Evolutionary conservation across 2,113 vertebrate species (phyloP).

Genomic region (Clarias macrocephalus): DNA sequence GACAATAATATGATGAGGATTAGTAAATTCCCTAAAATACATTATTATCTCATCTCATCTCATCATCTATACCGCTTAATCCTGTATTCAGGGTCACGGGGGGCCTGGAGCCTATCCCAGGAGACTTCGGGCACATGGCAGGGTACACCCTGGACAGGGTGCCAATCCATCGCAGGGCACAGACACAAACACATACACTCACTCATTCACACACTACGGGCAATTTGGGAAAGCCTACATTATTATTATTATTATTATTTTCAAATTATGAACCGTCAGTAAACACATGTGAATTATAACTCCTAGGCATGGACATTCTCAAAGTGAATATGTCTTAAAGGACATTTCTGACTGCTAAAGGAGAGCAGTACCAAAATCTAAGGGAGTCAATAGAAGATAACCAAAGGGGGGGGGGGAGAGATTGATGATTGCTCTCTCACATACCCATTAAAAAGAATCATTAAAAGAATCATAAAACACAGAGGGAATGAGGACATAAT

Average conservation of each 20-base stretch:
- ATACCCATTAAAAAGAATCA: slow-evolving; percentile 27
- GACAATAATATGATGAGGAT: background rate
- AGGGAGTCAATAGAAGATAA: background rate
- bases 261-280: background rate
- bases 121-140: too few relatives aligned
- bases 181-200: too few relatives aligned
- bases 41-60: too few relatives aligned
- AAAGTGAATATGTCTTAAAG: slow-evolving; percentile 7
- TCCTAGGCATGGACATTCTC: background rate
- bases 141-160: too few relatives aligned
- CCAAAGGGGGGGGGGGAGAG: background rate
- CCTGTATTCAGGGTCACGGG: too few relatives aligned
- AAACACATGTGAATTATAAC: background rate
- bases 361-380: background rate
- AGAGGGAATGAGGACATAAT: slow-evolving; percentile 8
- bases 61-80: too few relatives aligned
- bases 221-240: too few relatives aligned
- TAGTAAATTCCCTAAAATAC: background rate
- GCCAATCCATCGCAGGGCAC: too few relatives aligned
- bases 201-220: too few relatives aligned
- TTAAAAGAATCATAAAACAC: slow-evolving; percentile 19
- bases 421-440: slow-evolving; percentile 18
- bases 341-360: slow-evolving; percentile 13
- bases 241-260: background rate
- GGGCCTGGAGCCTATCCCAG: too few relatives aligned